Evolutionary conservation across 2,888 invertebrate species (phyloP).

Genomic region (Strigamia maritima): DNA sequence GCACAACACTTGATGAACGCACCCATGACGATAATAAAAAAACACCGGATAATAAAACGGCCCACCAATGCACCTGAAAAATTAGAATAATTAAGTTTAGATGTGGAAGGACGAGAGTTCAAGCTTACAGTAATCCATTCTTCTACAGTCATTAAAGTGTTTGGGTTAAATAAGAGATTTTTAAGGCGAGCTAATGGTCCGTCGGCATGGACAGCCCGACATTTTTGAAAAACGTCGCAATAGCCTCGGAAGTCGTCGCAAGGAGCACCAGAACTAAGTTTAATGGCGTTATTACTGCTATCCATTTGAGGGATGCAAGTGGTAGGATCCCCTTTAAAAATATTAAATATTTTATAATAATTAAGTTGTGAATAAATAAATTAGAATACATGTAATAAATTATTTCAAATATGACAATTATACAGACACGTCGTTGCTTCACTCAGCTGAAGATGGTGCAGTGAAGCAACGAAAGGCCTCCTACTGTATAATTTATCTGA

Average conservation of each 20-base stretch:
- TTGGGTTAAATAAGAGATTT: conserved; percentile 87
- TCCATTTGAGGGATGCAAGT: conserved; percentile 65
- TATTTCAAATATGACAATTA: no score
- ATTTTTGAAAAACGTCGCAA: conserved; percentile 98
- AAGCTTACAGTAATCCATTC: conserved; percentile 87
- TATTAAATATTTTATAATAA: no score
- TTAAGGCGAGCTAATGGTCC: conserved; percentile 94
- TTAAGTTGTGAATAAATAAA: no score
- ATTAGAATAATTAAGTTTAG: no score
- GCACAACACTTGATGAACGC: conserved; percentile 99
- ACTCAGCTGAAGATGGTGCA: no score
- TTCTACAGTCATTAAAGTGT: conserved; percentile 80
- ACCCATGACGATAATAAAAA: conserved; percentile 94
- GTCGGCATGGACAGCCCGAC: conserved; percentile 96
- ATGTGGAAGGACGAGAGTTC: no score
- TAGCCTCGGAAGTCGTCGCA: conserved; percentile 99
- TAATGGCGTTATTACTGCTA: conserved; percentile 49
- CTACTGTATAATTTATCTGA: no score
- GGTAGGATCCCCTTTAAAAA: conserved; percentile 46
- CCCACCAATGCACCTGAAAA: conserved; percentile 82
- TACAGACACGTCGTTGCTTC: no score
- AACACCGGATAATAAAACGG: conserved; percentile 85
- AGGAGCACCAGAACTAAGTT: conserved; percentile 86
- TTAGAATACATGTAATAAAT: no score
- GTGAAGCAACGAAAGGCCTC: no score